Evolutionary conservation across 2,888 invertebrate species (phyloP).

Genomic region (Phlogophora meticulosa): DNA sequence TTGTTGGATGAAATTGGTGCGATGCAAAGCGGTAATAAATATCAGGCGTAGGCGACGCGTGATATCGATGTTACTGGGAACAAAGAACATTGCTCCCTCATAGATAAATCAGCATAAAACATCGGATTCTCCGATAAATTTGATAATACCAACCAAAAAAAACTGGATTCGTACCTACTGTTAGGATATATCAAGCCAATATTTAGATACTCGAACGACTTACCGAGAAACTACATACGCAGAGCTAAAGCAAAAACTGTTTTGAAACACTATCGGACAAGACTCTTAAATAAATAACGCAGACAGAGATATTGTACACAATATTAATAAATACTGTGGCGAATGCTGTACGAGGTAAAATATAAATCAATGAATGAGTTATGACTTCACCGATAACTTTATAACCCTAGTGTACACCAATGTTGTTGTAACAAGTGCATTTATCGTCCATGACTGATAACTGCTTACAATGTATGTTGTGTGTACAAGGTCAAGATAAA

Average conservation of each 20-base stretch:
- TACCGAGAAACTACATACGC: neutral
- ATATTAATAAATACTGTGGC: slow-evolving; percentile 38
- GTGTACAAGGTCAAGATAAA: slow-evolving; percentile 38
- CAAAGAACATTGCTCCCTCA: slow-evolving; percentile 53
- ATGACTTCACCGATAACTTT: slow-evolving; percentile 50
- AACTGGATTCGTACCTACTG: neutral
- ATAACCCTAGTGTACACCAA: slow-evolving; percentile 32
- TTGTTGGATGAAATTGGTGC: slow-evolving; percentile 66
- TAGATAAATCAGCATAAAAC: slow-evolving; percentile 55
- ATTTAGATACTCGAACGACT: neutral
- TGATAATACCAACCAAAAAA: slow-evolving; percentile 12
- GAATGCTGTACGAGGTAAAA: slow-evolving; percentile 39
- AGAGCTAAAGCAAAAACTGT: neutral
- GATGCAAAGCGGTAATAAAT: slow-evolving; percentile 69
- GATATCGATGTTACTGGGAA: slow-evolving; percentile 55
- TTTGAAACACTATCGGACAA: neutral
- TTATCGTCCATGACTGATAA: slow-evolving; percentile 37
- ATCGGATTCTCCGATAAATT: slow-evolving; percentile 32
- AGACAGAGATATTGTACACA: slow-evolving; percentile 6
- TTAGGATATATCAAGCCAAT: slow-evolving; percentile 6
- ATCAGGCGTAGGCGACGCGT: slow-evolving; percentile 60
- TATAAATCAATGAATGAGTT: slow-evolving; percentile 53
- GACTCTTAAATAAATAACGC: neutral
- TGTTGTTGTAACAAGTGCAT: slow-evolving; percentile 33
- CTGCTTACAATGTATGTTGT: slow-evolving; percentile 29